phyloP scores from a whole-genome alignment of 2,888 invertebrate genomes.

The Lamellibrachia satsuma region DNA sequence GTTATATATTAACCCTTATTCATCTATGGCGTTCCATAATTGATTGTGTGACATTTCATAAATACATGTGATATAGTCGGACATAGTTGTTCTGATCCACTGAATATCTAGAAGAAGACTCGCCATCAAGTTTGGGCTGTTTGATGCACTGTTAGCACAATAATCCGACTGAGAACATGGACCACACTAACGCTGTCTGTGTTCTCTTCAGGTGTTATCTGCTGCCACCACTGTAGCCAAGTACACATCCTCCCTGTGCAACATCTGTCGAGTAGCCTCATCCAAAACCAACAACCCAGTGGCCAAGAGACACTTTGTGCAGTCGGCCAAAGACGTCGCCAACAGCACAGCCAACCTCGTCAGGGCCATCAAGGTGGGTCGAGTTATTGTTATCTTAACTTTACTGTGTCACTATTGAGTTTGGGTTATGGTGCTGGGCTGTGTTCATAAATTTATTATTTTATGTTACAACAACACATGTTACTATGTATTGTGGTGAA shows the following conservation, averaged over 20 bases:
- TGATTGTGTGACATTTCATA: background rate
- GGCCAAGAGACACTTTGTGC: constrained; percentile 95
- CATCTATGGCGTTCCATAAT: background rate
- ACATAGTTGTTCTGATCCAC: background rate
- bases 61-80: background rate
- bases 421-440: background rate
- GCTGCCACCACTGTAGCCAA: constrained; percentile 95
- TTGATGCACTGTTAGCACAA: background rate
- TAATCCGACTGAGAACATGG: background rate
- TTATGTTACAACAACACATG: no score
- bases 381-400: background rate
- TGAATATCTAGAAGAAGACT: background rate
- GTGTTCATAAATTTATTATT: no score
- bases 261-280: constrained; percentile 92
- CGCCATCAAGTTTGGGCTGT: background rate
- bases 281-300: constrained; percentile 88
- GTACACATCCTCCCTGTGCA: constrained; percentile 94
- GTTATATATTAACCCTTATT: background rate
- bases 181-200: background rate
- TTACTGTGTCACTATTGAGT: background rate
- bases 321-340: constrained; percentile 91
- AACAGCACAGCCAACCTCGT: constrained; percentile 93
- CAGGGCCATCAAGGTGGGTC: constrained; percentile 84
- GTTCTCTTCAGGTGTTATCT: constrained; percentile 76
- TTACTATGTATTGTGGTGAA: no score